Base-by-base conservation (phyloP, 2,113 vertebrate genomes). In the Poeciliopsis turrubarensis region DNA sequence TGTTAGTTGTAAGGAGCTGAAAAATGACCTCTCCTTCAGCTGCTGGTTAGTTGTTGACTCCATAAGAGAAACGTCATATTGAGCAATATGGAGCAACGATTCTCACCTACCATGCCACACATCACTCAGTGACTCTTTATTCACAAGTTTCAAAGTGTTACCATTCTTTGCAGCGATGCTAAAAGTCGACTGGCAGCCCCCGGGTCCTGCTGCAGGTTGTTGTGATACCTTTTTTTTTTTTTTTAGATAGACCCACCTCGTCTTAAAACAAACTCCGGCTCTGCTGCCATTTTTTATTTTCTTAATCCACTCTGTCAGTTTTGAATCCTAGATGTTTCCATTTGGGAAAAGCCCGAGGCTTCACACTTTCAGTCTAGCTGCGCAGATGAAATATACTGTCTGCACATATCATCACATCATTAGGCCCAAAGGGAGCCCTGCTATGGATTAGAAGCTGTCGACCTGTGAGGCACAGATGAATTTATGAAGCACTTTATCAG, bases 361-460 rank as follows among this genome's bases (percentile, higher is more conserved):
- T 92, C 74, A 83, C 85, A 79, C 86, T 83, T 54, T 82, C 85
- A 86, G 79, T 66, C 72, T 76, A 64, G 75, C 84, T 60, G 77
- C 22, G 72, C 77, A 72, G 88, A 86, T 89, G 86, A 91, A 91
- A 84, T 90, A 87, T 86, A 75, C 82, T 83, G 84, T 91, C 87
- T 85, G 87, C 82, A 86, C 86, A 89, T 84, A 90, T 92, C 88
- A 90, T 89, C 91, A 92, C 90, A 90, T 91, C 90, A 88, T 92
- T 92, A 91, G 82, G 79, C 86, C 91, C 91, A 75, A 81, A 87
- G 88, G 85, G 92, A 89, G 79, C 72, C 77, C 83, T 70, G 80
- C 70, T 62, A 86, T 87, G 86, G 88, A 91, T 91, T 88, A 87
- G 83, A 71, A 76, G 86, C 75, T 76, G 87, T 91, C 90, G 87